phyloP scores from a whole-genome alignment of 2,888 invertebrate genomes.

The Hedya salicella region DNA sequence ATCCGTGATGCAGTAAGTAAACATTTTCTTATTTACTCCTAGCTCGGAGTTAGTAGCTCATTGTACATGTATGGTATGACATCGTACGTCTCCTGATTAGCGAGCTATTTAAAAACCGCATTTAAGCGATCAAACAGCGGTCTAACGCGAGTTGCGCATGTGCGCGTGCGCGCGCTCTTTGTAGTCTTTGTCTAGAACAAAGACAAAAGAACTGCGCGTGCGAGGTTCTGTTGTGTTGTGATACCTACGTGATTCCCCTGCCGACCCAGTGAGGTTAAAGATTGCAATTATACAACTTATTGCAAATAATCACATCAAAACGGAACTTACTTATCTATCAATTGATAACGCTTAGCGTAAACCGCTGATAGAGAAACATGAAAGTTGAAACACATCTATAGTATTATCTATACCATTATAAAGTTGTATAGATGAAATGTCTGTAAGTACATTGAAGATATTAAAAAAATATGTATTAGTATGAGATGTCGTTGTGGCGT shows the following conservation, averaged over 20 bases:
- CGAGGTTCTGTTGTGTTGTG: slow-evolving; percentile 15
- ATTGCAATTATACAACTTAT: slow-evolving; percentile 7
- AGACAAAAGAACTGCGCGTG: slow-evolving; percentile 26
- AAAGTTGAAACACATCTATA: too few relatives aligned
- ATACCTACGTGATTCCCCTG: slow-evolving; percentile 15
- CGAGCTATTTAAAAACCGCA: slow-evolving; percentile 2
- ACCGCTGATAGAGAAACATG: too few relatives aligned
- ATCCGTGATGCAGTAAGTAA: too few relatives aligned
- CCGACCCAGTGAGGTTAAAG: slow-evolving; percentile 22
- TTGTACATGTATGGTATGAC: neutral
- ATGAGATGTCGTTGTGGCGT: too few relatives aligned
- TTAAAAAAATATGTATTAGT: too few relatives aligned
- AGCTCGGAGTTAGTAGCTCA: too few relatives aligned
- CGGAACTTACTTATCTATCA: too few relatives aligned
- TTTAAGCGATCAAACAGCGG: neutral
- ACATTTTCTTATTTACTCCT: too few relatives aligned
- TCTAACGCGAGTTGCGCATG: slow-evolving; percentile 5
- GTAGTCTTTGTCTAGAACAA: slow-evolving; percentile 36
- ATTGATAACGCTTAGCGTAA: too few relatives aligned
- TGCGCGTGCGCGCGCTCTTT: neutral
- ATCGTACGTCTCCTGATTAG: neutral
- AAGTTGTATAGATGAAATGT: too few relatives aligned
- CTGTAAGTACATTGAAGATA: too few relatives aligned
- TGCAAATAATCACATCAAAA: neutral
- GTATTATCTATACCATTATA: too few relatives aligned